Conservation (phyloP, 1,140 invertebrate genomes). For the Dendrolimus punctatus region DNA sequence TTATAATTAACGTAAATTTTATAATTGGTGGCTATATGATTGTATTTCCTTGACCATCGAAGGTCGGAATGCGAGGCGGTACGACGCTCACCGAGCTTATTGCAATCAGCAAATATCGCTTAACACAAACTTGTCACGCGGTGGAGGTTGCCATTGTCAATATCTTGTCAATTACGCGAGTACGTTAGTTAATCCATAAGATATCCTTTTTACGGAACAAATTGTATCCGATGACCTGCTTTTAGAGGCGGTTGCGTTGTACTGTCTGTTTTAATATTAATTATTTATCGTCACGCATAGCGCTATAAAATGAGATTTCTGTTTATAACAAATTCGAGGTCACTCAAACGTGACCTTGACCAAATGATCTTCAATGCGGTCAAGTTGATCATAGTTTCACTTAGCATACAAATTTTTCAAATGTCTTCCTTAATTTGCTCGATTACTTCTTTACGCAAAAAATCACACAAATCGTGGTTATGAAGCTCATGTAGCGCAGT, state of each 20-base stretch:
- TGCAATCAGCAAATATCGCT: slow-evolving; percentile 28
- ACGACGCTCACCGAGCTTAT: slow-evolving; percentile 34
- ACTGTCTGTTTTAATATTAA: slow-evolving; percentile 13
- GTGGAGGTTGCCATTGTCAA: slow-evolving; percentile 5
- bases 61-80: slow-evolving; percentile 43
- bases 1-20: slow-evolving; percentile 45
- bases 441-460: too few species aligned
- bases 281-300: slow-evolving; percentile 25
- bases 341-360: slow-evolving; percentile 40
- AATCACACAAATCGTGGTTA: too few species aligned
- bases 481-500: too few species aligned
- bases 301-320: slow-evolving; percentile 18
- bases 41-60: slow-evolving; percentile 59
- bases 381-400: slow-evolving; percentile 23
- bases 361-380: slow-evolving; percentile 44
- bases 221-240: neutral
- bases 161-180: neutral
- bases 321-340: slow-evolving; percentile 43
- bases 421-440: too few species aligned
- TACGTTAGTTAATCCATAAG: too few species aligned
- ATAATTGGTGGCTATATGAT: slow-evolving; percentile 47
- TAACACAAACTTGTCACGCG: slow-evolving; percentile 25
- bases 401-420: too few species aligned
- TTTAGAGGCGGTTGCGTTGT: neutral
- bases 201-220: too few species aligned